Conservation (phyloP, 2,888 invertebrate species). For the Limenitis arthemis region DNA sequence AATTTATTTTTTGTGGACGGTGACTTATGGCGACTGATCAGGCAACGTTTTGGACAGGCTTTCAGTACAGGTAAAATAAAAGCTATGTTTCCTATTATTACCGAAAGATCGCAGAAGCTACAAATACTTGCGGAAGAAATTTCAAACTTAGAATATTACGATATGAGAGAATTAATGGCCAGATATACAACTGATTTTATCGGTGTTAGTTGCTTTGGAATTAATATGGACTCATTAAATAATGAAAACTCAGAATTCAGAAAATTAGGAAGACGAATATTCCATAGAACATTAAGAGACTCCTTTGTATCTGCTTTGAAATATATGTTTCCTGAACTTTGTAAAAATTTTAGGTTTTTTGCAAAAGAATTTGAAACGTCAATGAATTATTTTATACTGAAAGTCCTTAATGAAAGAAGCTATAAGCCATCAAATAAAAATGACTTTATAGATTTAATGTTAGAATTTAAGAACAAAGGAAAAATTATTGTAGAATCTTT, state of each 20-base stretch:
- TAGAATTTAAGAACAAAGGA: constrained; percentile 51
- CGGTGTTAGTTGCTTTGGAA: constrained; percentile 58
- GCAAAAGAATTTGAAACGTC: constrained; percentile 42
- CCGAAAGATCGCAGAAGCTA: constrained; percentile 49
- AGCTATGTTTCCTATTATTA: constrained; percentile 58
- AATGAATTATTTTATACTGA: constrained; percentile 41
- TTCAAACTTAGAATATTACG: constrained; percentile 39
- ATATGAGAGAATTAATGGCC: constrained; percentile 56
- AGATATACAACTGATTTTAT: constrained; percentile 61
- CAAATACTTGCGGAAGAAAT: constrained; percentile 45
- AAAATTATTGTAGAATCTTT: constrained; percentile 52
- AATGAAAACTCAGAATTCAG: constrained; percentile 55
- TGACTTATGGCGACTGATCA: constrained; percentile 52
- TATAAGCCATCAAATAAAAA: constrained; percentile 49
- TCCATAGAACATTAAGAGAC: constrained; percentile 43
- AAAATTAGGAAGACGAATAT: constrained; percentile 52
- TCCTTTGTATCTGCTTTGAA: constrained; percentile 40
- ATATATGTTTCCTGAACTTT: constrained; percentile 48
- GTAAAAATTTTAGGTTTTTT: constrained; percentile 43
- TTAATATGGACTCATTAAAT: constrained; percentile 49
- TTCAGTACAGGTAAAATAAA: constrained; percentile 58
- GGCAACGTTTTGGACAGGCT: constrained; percentile 54
- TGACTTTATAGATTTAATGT: constrained; percentile 56
- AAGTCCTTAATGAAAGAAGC: constrained; percentile 44
- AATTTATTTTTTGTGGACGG: constrained; percentile 60